These are phyloP conservation scores for Eupithecia vulgata DNA, from an alignment of 2,888 invertebrate genomes.

Conservation along the genomic window DNA sequence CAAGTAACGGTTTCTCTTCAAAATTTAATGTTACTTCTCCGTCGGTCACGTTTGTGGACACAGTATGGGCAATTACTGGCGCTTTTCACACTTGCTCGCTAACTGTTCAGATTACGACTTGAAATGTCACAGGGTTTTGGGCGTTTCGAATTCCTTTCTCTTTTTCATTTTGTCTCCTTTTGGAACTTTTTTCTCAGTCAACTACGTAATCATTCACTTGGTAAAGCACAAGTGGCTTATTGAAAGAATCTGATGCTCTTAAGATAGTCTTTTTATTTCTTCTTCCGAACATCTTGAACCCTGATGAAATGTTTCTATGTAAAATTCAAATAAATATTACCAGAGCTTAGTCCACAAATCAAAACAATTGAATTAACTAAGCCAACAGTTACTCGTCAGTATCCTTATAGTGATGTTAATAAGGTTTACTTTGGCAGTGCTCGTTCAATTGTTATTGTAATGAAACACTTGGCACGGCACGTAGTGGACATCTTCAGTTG, in stretches of 20 bases:
- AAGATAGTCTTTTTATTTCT: not conserved
- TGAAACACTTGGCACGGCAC: conserved; percentile 65
- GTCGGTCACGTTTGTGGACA: conserved; percentile 55
- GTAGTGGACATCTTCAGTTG: conserved; percentile 77
- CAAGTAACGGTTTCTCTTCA: conserved; percentile 26
- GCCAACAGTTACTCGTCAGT: conserved; percentile 51
- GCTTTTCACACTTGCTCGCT: conserved; percentile 79
- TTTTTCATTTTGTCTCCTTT: conserved; percentile 10
- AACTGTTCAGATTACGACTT: conserved; percentile 64
- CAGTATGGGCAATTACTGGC: conserved; percentile 67
- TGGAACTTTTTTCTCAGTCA: not conserved
- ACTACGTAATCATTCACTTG: not conserved
- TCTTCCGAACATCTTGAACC: conserved; percentile 3
- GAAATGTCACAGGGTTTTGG: conserved; percentile 69
- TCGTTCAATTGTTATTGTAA: conserved; percentile 74
- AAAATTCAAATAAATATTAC: conserved; percentile 36
- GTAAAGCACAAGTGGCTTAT: not conserved
- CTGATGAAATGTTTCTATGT: conserved; percentile 10
- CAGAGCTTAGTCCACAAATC: conserved; percentile 46
- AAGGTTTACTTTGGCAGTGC: conserved; percentile 40
- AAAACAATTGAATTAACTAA: conserved; percentile 71
- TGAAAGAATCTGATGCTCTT: not conserved
- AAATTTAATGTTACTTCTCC: conserved; percentile 22
- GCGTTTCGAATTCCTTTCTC: conserved; percentile 45
- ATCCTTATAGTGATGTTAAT: conserved; percentile 39